Percentiles rank a stretch among this genome's conserved stretches.
Evolutionary conservation across 2,888 invertebrate species (phyloP).

Genomic region (Rhimphoctona megacephalus): DNA sequence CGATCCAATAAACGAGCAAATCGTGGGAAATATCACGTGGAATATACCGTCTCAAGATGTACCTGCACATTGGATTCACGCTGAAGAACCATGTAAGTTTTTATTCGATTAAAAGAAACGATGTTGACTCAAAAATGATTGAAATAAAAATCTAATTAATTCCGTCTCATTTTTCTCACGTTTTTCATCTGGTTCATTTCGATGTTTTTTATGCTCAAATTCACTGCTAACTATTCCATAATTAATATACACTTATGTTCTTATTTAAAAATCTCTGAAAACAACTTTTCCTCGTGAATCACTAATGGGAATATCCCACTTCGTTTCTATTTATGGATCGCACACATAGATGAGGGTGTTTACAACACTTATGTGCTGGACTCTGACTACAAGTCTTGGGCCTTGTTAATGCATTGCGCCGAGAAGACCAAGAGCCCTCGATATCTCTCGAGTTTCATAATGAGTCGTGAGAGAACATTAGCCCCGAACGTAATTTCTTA

Average conservation of each 20-base stretch:
- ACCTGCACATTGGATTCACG: slow-evolving; percentile 95
- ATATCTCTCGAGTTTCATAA: slow-evolving; percentile 93
- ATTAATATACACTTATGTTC: background rate
- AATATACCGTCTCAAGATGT: slow-evolving; percentile 90
- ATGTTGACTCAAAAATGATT: background rate
- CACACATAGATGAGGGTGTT: slow-evolving; percentile 91
- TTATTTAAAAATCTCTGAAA: slow-evolving; percentile 23
- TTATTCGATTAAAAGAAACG: no score
- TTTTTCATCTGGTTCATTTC: no score
- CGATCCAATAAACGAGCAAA: slow-evolving; percentile 92
- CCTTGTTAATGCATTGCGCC: slow-evolving; percentile 93
- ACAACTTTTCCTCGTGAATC: slow-evolving; percentile 52
- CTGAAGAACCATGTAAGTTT: slow-evolving; percentile 92
- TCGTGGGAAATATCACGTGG: slow-evolving; percentile 95
- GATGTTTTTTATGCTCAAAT: background rate
- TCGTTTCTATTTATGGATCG: slow-evolving; percentile 63
- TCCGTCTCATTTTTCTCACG: background rate
- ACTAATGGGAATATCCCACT: slow-evolving; percentile 54
- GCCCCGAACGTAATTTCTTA: slow-evolving; percentile 91
- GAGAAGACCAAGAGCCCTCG: slow-evolving; percentile 92
- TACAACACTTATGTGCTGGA: slow-evolving; percentile 95
- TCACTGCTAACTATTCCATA: background rate
- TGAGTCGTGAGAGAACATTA: slow-evolving; percentile 88
- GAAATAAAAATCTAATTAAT: no score
- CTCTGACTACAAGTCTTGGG: slow-evolving; percentile 94